Base-by-base conservation (phyloP, 1,140 invertebrate genomes). In the Drosophila nasuta region DNA sequence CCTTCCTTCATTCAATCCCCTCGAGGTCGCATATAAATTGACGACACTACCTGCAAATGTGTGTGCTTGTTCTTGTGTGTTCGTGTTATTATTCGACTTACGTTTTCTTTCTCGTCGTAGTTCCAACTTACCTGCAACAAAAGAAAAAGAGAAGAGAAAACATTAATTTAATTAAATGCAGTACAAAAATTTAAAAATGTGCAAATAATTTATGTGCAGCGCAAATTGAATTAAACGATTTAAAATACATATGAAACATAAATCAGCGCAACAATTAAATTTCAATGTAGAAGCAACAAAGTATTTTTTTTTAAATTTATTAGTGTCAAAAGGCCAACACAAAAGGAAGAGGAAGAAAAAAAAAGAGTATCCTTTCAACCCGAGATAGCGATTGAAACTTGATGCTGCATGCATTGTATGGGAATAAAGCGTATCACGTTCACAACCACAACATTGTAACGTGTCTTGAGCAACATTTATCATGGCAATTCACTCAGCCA, bases 71-170 rank as follows among this genome's bases (percentile, higher is more conserved):
- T 38, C 35, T 38, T 10, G 33, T 25, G 20, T 25, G 46, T 75
- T 48, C 13, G 3, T 5, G 5, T 43, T 43, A 13, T n/a, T 43
- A 48, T 64, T 56, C 38, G 66, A 91, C 87, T 91, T 91, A 91
- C 88, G 88, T 91, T 91, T 89, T 91, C 88, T 85, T 91, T 91
- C 71, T 85, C 88, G 73, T 91, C 89, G 88, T 76, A 81, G 74
- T 78, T 75, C 79, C 80, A 76, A 91, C 88, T 91, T 91, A 91
- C 88, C 88, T 91, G 76, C 38, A 89, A 58, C 62, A 79, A 49
- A 3, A 74, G 54, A 85, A 62, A n/a, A 48, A 54, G n/a, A 54
- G 15, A 43, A 48, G 7, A 56, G 8, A 25, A 72, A 69, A 52
- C 17, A 30, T 38, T 17, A 38, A 38, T 52, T 51, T 64, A 63